These are phyloP conservation scores for Teleogryllus oceanicus DNA, from an alignment of 2,888 invertebrate genomes.

Conservation along the genomic window DNA sequence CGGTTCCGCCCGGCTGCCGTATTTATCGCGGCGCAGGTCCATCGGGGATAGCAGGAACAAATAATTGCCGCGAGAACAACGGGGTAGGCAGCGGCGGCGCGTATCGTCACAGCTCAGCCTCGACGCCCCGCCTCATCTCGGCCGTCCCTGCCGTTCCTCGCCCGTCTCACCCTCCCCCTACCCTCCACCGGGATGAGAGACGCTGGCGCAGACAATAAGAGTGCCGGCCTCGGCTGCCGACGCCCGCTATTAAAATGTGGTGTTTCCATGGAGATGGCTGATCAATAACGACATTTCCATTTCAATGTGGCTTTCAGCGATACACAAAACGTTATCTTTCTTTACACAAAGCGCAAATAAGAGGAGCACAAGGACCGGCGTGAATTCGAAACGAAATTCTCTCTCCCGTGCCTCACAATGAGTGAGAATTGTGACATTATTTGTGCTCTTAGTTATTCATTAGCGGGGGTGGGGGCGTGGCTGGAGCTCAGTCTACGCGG, in stretches of 20 bases:
- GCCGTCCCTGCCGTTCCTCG: no score
- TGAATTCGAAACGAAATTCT: conserved; percentile 18
- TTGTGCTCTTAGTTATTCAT: background rate
- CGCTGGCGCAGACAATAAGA: background rate
- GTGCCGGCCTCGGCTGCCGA: background rate
- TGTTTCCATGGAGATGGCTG: conserved; percentile 18
- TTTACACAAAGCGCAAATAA: conserved; percentile 1
- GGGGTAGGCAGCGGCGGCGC: background rate
- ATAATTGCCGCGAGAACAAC: background rate
- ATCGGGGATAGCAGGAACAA: background rate
- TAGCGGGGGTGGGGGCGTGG: background rate
- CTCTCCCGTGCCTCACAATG: background rate
- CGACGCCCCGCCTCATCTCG: no score
- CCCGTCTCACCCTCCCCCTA: no score
- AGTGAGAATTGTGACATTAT: conserved; percentile 2
- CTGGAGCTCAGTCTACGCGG: no score
- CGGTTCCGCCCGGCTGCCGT: background rate
- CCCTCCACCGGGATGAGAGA: no score
- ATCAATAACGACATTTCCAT: conserved; percentile 4
- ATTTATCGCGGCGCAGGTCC: background rate
- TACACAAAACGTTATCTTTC: conserved; percentile 8
- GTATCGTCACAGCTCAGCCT: no score
- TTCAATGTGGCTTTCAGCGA: conserved; percentile 10
- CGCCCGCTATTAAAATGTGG: background rate
- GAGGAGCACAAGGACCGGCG: background rate